phyloP scores from a whole-genome alignment of 2,797 vertebrate genomes.

The Myotis vivesi region DNA sequence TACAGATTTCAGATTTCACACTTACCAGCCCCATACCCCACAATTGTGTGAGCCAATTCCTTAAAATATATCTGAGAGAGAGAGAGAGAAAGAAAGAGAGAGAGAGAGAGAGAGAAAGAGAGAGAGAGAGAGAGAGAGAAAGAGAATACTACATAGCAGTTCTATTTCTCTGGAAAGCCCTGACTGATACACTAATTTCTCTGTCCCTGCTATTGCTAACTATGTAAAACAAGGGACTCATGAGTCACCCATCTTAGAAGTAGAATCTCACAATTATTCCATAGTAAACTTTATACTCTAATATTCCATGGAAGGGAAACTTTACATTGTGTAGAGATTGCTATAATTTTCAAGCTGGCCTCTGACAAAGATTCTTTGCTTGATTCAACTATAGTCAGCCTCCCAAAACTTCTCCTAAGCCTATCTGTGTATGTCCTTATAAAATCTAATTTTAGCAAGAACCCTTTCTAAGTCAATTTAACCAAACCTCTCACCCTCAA shows the following conservation, averaged over 20 bases:
- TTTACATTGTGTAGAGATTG: neutral
- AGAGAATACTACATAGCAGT: neutral
- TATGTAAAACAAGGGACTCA: neutral
- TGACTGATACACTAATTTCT: neutral
- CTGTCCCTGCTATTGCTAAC: neutral
- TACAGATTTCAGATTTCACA: neutral
- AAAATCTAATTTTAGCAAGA: conserved; percentile 6
- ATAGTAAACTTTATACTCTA: neutral
- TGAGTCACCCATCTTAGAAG: neutral
- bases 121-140: too few species aligned
- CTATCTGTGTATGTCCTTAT: neutral
- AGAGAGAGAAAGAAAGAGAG: neutral
- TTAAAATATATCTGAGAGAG: neutral
- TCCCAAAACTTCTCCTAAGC: neutral
- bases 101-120: neutral
- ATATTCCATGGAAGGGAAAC: neutral
- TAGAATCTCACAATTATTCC: neutral
- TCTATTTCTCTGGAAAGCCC: neutral
- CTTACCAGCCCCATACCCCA: neutral
- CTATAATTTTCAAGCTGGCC: conserved; percentile 14
- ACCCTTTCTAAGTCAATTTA: neutral
- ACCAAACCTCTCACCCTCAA: neutral
- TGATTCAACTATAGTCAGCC: neutral
- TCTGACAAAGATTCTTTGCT: neutral
- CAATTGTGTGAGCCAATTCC: neutral